Conservation (phyloP, 2,888 invertebrate species). For the Vanessa cardui region DNA sequence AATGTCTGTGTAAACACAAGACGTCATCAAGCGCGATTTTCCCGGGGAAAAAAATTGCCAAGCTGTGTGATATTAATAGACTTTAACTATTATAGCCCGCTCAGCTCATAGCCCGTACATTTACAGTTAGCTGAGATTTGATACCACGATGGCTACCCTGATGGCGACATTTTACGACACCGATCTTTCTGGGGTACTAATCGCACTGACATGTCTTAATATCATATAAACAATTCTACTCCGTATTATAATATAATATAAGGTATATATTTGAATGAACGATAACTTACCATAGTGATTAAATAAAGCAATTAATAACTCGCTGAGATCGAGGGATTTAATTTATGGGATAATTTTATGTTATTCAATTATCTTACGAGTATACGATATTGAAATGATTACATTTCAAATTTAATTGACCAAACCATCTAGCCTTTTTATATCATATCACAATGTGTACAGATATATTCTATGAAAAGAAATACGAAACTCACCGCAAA, state of each 20-base stretch:
- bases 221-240: slow-evolving; percentile 15
- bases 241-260: slow-evolving; percentile 12
- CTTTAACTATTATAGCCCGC: neutral
- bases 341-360: slow-evolving; percentile 19
- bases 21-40: too few relatives aligned
- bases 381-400: neutral
- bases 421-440: too few relatives aligned
- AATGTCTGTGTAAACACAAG: too few relatives aligned
- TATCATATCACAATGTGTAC: too few relatives aligned
- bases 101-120: slow-evolving; percentile 16
- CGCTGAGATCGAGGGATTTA: slow-evolving; percentile 19
- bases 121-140: slow-evolving; percentile 34
- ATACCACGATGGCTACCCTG: slow-evolving; percentile 31
- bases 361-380: slow-evolving; percentile 9
- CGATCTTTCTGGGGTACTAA: slow-evolving; percentile 30
- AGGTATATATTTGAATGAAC: slow-evolving; percentile 15
- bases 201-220: slow-evolving; percentile 21
- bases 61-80: too few relatives aligned
- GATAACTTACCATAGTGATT: slow-evolving; percentile 11
- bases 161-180: slow-evolving; percentile 34
- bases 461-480: too few relatives aligned
- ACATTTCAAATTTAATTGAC: too few relatives aligned
- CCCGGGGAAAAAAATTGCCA: too few relatives aligned
- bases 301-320: slow-evolving; percentile 28
- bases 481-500: too few relatives aligned